Base-by-base conservation (phyloP, 2,113 vertebrate species). In the Macquaria australasica region DNA sequence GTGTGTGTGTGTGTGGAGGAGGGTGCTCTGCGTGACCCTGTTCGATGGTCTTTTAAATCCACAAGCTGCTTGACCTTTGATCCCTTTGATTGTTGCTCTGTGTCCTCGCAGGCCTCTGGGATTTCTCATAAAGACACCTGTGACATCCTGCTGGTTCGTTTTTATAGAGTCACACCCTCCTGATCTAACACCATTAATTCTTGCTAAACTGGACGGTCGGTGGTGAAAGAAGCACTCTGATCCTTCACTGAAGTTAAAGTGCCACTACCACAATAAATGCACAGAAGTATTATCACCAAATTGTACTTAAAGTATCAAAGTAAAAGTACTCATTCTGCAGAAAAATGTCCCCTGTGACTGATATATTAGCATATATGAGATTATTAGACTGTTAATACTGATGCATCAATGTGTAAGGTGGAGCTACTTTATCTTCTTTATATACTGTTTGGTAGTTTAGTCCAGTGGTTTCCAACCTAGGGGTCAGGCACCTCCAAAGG, bases 1-100 rank as follows among this genome's bases (percentile, higher is more conserved):
- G 77, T 77, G 62, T 69, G 59, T 60, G 60, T 72, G 70, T 53
- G 48, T 37, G 71, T 48, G 76, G 69, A 62, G 64, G 82, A 78
- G 86, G 80, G 14, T 51, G 25, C 62, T 55, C 80, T 64, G 71
- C 59, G 76, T 87, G 83, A 89, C 89, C 89, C 77, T 78, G 16
- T 60, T 79, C 60, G 72, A 88, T 84, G 88, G 77, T 86, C 91
- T 84, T 90, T 93, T 90, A 89, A 91, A 89, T 79, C 88, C 82
- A 89, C 92, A 91, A 94, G 91, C 91, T 86, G 82, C 79, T 88
- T 91, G 90, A 93, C 94, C 90, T 90, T 60, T 91, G 87, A 89
- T 39, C 92, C 85, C 60, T 87, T 25, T 82, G 73, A 90, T 89
- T 89, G 87, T 70, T 28, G 63, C 21, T 45, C 28, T 75, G 77